phyloP scores from a whole-genome alignment of 2,797 vertebrate species.

The Sphenodon punctatus region DNA sequence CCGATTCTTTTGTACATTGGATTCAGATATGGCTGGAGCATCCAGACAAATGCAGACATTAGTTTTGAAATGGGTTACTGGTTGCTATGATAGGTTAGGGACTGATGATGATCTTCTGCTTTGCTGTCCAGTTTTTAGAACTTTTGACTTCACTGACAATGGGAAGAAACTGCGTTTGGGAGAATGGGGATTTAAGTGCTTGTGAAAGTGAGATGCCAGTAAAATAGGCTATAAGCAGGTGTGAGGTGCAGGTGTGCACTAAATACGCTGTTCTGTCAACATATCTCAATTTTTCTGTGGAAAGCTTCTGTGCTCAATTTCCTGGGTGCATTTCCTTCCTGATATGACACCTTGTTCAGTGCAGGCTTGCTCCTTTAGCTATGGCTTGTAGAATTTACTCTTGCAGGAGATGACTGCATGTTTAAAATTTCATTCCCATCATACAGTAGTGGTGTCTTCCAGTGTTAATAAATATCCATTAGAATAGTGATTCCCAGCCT shows the following conservation, averaged over 20 bases:
- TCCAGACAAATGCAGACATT: accelerated
- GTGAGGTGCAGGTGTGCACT: background rate
- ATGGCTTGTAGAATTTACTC: background rate
- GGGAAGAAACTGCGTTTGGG: background rate
- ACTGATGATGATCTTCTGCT: background rate
- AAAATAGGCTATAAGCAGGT: background rate
- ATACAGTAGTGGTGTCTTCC: background rate
- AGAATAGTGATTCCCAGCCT: too few relatives aligned
- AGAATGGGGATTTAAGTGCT: background rate
- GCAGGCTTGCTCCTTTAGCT: background rate
- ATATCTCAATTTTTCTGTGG: background rate
- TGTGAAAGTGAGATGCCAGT: background rate
- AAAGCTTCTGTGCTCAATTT: accelerated
- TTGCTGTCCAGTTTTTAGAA: accelerated
- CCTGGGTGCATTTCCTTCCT: background rate
- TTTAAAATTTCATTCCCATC: background rate
- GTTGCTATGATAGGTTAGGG: background rate
- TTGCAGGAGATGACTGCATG: background rate
- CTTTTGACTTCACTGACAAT: background rate
- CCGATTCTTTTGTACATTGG: background rate
- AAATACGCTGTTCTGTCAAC: accelerated
- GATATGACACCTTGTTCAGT: accelerated
- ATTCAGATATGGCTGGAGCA: background rate
- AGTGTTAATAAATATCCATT: background rate
- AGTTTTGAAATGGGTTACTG: background rate